Conservation (phyloP, 2,888 invertebrate genomes). For the Chydorus sphaericus region DNA sequence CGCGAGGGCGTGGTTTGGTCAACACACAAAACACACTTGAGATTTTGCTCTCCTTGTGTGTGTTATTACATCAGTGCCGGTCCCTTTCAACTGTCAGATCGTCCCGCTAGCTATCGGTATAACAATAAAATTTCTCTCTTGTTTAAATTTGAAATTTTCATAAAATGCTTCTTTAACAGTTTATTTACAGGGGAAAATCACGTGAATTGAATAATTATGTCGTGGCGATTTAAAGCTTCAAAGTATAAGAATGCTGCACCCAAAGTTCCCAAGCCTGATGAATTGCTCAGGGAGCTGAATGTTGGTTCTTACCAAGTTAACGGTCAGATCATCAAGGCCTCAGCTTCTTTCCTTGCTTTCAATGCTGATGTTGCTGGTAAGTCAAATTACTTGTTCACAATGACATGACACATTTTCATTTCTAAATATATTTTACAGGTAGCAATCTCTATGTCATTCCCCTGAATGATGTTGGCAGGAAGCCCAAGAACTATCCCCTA, state of each 20-base stretch:
- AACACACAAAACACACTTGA: too few relatives aligned
- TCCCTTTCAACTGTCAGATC: too few relatives aligned
- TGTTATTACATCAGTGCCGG: too few relatives aligned
- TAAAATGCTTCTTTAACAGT: too few relatives aligned
- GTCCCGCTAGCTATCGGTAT: too few relatives aligned
- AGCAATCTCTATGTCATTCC: constrained; percentile 80
- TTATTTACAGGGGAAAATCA: too few relatives aligned
- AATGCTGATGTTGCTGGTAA: constrained; percentile 79
- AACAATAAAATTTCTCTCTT: too few relatives aligned
- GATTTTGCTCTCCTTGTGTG: too few relatives aligned
- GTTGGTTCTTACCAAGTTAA: constrained; percentile 87
- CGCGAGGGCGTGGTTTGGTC: too few relatives aligned
- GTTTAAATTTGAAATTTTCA: too few relatives aligned
- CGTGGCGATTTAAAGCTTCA: constrained; percentile 92
- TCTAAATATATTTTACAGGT: constrained; percentile 35
- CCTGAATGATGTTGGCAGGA: constrained; percentile 72
- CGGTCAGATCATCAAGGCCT: constrained; percentile 88
- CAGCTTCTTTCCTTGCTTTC: constrained; percentile 86
- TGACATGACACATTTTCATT: not conserved
- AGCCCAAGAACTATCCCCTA: constrained; percentile 73
- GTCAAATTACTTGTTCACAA: constrained; percentile 13
- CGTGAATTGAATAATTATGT: too few relatives aligned
- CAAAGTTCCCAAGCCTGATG: constrained; percentile 87
- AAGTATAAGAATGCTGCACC: constrained; percentile 97
- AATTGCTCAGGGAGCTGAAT: constrained; percentile 65